phyloP scores from a whole-genome alignment of 2,113 vertebrate species.

The Camelus dromedarius region DNA sequence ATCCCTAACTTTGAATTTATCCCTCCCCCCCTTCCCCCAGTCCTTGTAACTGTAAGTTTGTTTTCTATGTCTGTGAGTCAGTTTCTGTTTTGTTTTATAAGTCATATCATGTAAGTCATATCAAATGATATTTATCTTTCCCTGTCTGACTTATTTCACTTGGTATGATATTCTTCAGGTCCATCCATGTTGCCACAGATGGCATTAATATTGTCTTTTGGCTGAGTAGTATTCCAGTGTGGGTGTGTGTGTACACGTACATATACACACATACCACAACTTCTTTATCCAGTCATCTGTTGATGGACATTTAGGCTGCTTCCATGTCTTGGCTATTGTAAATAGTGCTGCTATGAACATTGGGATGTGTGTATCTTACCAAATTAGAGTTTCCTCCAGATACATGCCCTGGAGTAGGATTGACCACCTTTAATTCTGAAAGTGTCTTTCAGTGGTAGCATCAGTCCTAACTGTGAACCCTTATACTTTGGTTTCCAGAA shows the following conservation, averaged over 20 bases:
- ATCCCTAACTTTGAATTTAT: not conserved
- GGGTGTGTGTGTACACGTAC: too few species aligned
- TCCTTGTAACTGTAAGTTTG: not conserved
- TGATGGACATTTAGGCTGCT: too few species aligned
- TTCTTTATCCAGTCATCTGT: too few species aligned
- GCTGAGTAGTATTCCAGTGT: too few species aligned
- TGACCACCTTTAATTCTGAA: not conserved
- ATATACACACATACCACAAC: too few species aligned
- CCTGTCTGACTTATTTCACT: not conserved
- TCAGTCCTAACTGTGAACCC: not conserved
- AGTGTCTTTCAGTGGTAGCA: not conserved
- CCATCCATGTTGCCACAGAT: not conserved
- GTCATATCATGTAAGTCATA: not conserved
- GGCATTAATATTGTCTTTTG: not conserved
- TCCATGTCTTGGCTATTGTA: too few species aligned
- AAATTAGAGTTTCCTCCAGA: too few species aligned
- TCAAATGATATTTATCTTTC: not conserved
- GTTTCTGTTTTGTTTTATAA: not conserved
- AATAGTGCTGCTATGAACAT: too few species aligned
- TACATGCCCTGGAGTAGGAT: too few species aligned
- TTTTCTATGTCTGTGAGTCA: not conserved
- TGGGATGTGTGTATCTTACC: too few species aligned
- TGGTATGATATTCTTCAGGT: not conserved
- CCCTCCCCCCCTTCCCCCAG: not conserved
- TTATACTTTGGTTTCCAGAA: not conserved